Conservation (phyloP, 2,113 vertebrate genomes). For the Puma concolor region DNA sequence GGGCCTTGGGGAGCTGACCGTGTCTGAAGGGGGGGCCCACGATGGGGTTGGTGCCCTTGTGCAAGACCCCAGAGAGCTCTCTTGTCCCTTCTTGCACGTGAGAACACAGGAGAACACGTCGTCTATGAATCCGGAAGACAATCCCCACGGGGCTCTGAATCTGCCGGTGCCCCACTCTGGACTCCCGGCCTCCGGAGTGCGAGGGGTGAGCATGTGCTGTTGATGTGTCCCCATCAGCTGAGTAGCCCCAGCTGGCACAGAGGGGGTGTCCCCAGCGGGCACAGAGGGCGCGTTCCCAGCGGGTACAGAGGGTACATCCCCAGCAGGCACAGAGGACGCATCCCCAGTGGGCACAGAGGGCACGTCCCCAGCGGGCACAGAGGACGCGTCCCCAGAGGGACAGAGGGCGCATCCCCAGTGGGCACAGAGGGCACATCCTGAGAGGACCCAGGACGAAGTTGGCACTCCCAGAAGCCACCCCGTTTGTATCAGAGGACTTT, state of each 20-base stretch:
- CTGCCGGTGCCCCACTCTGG: no score
- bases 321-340: rapidly evolving
- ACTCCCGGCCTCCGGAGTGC: background rate
- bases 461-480: rapidly evolving
- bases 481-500: background rate
- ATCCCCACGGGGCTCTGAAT: rapidly evolving
- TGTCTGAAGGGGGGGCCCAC: no score
- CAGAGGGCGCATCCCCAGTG: rapidly evolving
- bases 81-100: rapidly evolving
- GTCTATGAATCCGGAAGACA: rapidly evolving
- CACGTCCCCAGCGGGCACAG: rapidly evolving
- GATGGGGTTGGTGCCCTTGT: background rate
- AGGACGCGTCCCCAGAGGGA: no score
- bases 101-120: background rate
- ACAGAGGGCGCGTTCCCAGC: rapidly evolving
- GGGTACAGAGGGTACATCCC: no score
- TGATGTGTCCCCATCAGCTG: rapidly evolving
- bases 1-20: background rate
- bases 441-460: rapidly evolving
- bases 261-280: rapidly evolving
- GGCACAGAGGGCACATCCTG: rapidly evolving
- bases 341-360: no score
- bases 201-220: background rate
- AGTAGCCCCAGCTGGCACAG: background rate
- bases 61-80: background rate